Conservation (phyloP, 2,797 vertebrate genomes). For the Anguilla anguilla region DNA sequence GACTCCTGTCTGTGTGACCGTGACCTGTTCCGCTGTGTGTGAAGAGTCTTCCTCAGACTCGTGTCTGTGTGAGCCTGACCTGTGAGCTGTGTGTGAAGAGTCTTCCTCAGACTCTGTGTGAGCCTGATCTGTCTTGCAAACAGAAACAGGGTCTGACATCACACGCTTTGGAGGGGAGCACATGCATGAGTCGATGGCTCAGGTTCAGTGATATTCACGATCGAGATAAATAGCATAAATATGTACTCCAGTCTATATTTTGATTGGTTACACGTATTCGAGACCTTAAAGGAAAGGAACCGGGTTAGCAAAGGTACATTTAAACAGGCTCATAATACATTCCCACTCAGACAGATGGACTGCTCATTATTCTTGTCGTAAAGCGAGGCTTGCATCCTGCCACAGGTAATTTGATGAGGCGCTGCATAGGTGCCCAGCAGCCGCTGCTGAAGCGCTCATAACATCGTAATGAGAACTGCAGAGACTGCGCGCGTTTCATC, state of each 20-base stretch:
- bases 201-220: no score
- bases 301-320: background rate
- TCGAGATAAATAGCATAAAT: background rate
- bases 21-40: no score
- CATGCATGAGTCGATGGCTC: no score
- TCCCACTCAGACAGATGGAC: background rate
- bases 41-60: no score
- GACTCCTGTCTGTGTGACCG: no score
- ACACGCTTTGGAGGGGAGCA: no score
- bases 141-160: no score
- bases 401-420: background rate
- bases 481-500: background rate
- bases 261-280: background rate
- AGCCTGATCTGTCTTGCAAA: no score
- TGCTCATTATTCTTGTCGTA: background rate
- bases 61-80: no score
- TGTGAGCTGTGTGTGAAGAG: no score
- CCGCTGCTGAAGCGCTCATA: background rate
- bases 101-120: no score
- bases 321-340: background rate
- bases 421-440: background rate
- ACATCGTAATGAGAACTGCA: background rate
- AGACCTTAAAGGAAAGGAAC: background rate
- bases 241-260: background rate
- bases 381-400: background rate